Evolutionary conservation across 2,888 invertebrate genomes (phyloP).

Genomic region (Lissocephala sabroskyi): DNA sequence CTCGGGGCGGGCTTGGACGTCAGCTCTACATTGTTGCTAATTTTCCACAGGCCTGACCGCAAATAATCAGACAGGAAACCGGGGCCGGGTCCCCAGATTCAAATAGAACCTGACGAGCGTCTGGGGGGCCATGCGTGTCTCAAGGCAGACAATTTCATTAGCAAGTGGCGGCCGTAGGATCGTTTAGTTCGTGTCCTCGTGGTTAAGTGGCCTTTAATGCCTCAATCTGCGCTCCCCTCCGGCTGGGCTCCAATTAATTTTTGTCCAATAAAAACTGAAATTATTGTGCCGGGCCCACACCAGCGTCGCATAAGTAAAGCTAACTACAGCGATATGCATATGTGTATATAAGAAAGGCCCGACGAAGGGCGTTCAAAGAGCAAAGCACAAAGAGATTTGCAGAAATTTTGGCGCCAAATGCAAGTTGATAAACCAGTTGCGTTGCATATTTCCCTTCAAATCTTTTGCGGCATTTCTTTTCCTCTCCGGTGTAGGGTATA

Average conservation of each 20-base stretch:
- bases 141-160: constrained; percentile 44
- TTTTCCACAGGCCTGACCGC: constrained; percentile 49
- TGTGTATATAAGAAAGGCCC: not conserved
- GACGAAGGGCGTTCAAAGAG: constrained; percentile 50
- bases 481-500: constrained; percentile 3
- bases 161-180: constrained; percentile 22
- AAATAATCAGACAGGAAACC: constrained; percentile 55
- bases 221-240: constrained; percentile 39
- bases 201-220: constrained; percentile 55
- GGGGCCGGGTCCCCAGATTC: not conserved
- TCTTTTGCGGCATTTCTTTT: constrained; percentile 44
- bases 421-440: constrained; percentile 65
- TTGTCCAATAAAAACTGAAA: constrained; percentile 54
- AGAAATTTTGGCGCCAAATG: constrained; percentile 70
- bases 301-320: not conserved
- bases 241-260: constrained; percentile 48
- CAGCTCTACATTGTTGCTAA: constrained; percentile 47
- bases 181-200: constrained; percentile 35
- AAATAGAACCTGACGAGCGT: not conserved
- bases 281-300: constrained; percentile 36
- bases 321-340: not conserved
- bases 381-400: constrained; percentile 58
- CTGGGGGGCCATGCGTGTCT: constrained; percentile 20
- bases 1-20: not conserved
- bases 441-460: constrained; percentile 53